Evolutionary conservation across 2,888 invertebrate genomes (phyloP).

Genomic region (Cotesia congregata): DNA sequence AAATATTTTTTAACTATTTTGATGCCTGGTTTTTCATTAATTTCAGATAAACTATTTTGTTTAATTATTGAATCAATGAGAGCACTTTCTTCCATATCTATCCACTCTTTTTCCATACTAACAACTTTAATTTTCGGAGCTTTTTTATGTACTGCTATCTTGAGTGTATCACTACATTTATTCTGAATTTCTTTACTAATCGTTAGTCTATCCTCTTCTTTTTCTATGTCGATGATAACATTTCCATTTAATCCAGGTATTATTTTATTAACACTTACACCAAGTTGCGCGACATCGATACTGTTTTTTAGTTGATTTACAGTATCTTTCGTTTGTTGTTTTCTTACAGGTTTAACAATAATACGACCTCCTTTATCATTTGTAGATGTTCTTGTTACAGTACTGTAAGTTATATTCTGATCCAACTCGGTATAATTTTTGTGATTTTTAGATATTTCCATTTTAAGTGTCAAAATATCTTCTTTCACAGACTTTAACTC

Average conservation of each 20-base stretch:
- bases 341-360: background rate
- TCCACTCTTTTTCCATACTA: conserved; percentile 16
- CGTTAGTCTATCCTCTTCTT: conserved; percentile 9
- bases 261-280: conserved; percentile 32
- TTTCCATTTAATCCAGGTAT: conserved; percentile 14
- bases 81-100: conserved; percentile 11
- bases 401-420: no score
- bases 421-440: no score
- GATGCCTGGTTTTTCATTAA: background rate
- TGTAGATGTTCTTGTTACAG: no score
- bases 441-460: no score
- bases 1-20: conserved; percentile 10
- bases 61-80: conserved; percentile 5
- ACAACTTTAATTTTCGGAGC: conserved; percentile 31
- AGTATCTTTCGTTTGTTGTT: conserved; percentile 39
- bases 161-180: background rate
- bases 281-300: conserved; percentile 33
- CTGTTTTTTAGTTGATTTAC: conserved; percentile 34
- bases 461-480: no score
- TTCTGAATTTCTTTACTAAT: background rate
- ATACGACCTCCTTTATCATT: background rate
- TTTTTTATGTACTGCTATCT: conserved; percentile 2
- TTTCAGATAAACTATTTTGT: background rate
- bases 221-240: background rate
- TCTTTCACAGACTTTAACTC: no score